A percentile compares a stretch with the other conserved stretches of the same genome.
These are phyloP conservation scores for Melanotaenia parkinsoni DNA, from an alignment of 2,797 vertebrate genomes.

Conservation along the genomic window DNA sequence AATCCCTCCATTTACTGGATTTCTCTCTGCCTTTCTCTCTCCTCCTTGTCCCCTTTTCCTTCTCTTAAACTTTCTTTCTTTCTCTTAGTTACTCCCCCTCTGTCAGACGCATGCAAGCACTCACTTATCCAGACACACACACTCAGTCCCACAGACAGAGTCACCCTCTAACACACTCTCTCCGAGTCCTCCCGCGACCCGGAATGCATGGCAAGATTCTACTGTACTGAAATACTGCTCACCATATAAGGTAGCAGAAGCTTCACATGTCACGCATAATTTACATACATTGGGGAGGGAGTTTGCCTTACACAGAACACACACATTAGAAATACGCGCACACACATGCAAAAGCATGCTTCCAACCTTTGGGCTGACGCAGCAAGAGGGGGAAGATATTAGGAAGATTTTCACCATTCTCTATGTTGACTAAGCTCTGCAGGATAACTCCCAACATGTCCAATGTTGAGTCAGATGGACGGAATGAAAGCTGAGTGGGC, in stretches of 20 bases:
- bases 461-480: conserved; percentile 77
- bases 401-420: conserved; percentile 45
- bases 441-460: conserved; percentile 74
- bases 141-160: conserved; percentile 69
- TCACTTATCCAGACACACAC: conserved; percentile 62
- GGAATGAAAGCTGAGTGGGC: conserved; percentile 80
- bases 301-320: conserved; percentile 78
- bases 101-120: conserved; percentile 76
- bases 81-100: conserved; percentile 73
- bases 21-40: conserved; percentile 50
- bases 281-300: conserved; percentile 86
- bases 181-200: conserved; percentile 81
- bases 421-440: conserved; percentile 56
- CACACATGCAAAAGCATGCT: conserved; percentile 70
- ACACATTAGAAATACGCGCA: conserved; percentile 42
- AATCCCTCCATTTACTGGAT: conserved; percentile 72
- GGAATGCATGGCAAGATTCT: conserved; percentile 86
- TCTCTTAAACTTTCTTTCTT: conserved; percentile 70
- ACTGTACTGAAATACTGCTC: conserved; percentile 86
- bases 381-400: conserved; percentile 47
- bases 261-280: conserved; percentile 89
- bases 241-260: conserved; percentile 90
- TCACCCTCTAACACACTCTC: conserved; percentile 79
- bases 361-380: conserved; percentile 68
- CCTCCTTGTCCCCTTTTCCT: conserved; percentile 52